phyloP scores from a whole-genome alignment of 2,888 invertebrate species.

The Pterobdella sp. region DNA sequence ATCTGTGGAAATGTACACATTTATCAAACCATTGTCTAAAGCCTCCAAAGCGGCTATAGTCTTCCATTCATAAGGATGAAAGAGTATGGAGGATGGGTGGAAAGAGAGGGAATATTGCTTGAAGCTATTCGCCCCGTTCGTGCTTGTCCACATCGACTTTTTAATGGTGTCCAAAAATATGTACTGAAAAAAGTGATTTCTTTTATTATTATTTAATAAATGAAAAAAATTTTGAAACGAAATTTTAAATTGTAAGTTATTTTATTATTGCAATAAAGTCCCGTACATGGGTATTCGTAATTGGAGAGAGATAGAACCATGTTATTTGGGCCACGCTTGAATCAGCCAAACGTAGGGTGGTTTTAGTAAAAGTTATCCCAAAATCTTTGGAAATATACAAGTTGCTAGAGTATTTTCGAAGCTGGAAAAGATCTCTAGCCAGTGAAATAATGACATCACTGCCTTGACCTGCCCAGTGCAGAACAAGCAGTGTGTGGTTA shows the following conservation, averaged over 20 bases:
- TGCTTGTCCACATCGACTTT: conserved; percentile 68
- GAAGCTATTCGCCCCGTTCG: conserved; percentile 66
- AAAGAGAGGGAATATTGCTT: conserved; percentile 61
- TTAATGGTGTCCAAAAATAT: conserved; percentile 74
- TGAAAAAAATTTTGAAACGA: background rate
- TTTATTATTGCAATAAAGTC: background rate
- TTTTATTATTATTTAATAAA: conserved; percentile 1
- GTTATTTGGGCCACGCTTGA: conserved; percentile 65
- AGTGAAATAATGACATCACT: conserved; percentile 79
- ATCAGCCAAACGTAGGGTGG: conserved; percentile 59
- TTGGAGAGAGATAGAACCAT: conserved; percentile 76
- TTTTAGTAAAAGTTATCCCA: conserved; percentile 69
- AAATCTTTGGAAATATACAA: conserved; percentile 80
- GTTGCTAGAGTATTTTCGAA: conserved; percentile 57
- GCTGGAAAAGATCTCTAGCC: conserved; percentile 59
- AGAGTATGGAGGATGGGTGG: conserved; percentile 68
- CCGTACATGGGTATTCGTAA: conserved; percentile 71
- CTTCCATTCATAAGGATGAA: conserved; percentile 65
- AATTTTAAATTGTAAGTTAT: background rate
- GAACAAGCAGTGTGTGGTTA: conserved; percentile 77
- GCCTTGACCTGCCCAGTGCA: conserved; percentile 83
- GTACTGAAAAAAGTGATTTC: conserved; percentile 61
- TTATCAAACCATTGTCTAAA: conserved; percentile 58
- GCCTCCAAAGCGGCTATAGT: conserved; percentile 70
- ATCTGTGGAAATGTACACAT: conserved; percentile 44